A percentile compares a stretch with the other conserved stretches of the same genome.
Conservation (phyloP, 2,113 vertebrate genomes). For the Dermatemys mawii region DNA sequence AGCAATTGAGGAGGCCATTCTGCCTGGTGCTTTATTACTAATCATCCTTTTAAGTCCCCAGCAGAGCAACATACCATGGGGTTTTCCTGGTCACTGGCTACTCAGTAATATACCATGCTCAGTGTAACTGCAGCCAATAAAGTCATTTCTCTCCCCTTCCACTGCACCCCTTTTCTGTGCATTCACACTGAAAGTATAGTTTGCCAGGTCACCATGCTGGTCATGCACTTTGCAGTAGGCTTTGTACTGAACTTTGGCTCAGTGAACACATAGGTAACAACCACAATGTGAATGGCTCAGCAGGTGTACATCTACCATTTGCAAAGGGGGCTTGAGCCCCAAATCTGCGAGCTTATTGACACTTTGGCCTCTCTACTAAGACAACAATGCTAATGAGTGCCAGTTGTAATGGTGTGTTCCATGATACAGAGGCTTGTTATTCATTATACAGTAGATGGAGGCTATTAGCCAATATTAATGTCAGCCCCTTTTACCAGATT, state of each 20-base stretch:
- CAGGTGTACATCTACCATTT: fast-evolving
- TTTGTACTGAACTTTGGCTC: not conserved
- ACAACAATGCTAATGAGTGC: not conserved
- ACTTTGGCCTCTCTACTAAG: not conserved
- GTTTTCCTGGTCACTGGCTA: fast-evolving
- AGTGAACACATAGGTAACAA: too few species aligned
- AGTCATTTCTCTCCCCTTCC: not conserved
- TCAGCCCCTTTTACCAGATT: not conserved
- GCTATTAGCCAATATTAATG: not conserved
- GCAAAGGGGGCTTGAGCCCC: not conserved
- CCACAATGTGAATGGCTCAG: not conserved
- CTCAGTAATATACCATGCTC: not conserved
- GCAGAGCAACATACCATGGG: not conserved
- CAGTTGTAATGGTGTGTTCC: not conserved
- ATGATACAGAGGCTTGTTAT: not conserved
- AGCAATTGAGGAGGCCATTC: not conserved
- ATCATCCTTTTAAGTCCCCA: not conserved
- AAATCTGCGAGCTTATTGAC: not conserved
- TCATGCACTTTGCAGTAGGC: not conserved
- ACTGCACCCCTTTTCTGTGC: not conserved
- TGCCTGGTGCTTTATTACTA: fast-evolving
- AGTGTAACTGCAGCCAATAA: not conserved
- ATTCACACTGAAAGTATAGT: fast-evolving
- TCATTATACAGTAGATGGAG: not conserved
- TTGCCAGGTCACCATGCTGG: not conserved